These are phyloP conservation scores for Sciaenops ocellatus DNA, from an alignment of 2,797 vertebrate genomes.

Conservation along the genomic window DNA sequence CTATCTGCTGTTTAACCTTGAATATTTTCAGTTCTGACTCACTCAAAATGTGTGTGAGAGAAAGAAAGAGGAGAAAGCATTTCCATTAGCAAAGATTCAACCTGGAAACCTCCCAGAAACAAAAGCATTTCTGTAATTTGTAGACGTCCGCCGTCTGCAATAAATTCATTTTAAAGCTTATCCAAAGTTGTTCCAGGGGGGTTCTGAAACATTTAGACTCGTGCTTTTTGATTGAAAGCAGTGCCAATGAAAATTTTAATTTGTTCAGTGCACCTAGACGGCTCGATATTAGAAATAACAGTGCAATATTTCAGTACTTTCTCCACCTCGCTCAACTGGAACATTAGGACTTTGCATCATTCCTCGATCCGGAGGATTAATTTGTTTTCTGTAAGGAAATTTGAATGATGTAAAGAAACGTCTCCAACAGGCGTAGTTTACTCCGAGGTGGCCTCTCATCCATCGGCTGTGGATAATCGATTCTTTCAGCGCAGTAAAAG, in stretches of 20 bases:
- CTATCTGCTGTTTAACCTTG: not conserved
- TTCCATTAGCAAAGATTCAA: not conserved
- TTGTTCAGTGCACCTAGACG: not conserved
- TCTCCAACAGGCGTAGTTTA: not conserved
- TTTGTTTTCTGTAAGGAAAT: not conserved
- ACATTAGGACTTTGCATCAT: not conserved
- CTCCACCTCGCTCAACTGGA: not conserved
- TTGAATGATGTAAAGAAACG: not conserved
- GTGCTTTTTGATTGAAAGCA: slow-evolving; percentile 3
- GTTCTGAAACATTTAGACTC: slow-evolving; percentile 31
- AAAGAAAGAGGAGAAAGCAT: not conserved
- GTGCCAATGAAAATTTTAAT: slow-evolving; percentile 7
- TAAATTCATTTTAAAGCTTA: slow-evolving; percentile 22
- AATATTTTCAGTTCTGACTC: not conserved
- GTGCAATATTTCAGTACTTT: not conserved
- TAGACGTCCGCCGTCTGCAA: not conserved
- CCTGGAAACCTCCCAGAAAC: slow-evolving; percentile 26
- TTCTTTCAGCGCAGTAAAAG: slow-evolving; percentile 1
- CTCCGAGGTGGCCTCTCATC: not conserved
- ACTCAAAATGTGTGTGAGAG: not conserved
- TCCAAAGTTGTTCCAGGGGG: not conserved
- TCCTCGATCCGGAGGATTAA: not conserved
- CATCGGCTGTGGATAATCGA: not conserved
- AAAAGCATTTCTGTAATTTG: slow-evolving; percentile 10
- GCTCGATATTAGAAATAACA: not conserved